phyloP scores from a whole-genome alignment of 2,797 vertebrate species.

The Sebastes trivittatus region DNA sequence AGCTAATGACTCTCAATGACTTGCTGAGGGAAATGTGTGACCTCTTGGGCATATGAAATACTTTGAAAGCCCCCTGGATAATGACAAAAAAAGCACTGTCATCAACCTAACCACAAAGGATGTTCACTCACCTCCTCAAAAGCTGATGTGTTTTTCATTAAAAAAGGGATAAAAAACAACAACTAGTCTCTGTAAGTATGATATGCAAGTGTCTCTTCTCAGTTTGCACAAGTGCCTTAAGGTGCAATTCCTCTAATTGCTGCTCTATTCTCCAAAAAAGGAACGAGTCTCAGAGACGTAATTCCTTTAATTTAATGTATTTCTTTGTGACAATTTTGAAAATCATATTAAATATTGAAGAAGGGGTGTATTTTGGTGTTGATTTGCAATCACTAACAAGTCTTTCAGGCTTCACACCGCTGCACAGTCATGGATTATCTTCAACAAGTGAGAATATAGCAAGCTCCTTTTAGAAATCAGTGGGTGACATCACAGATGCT shows the following conservation, averaged over 20 bases:
- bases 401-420: neutral
- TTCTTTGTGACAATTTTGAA: neutral
- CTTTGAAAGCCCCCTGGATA: neutral
- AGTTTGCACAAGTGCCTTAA: neutral
- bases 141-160: neutral
- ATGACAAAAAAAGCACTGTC: neutral
- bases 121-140: neutral
- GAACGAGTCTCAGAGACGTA: neutral
- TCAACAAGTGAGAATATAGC: neutral
- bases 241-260: neutral
- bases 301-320: neutral
- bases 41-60: neutral
- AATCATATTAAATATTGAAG: neutral
- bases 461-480: neutral
- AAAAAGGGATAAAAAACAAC: neutral
- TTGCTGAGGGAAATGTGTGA: neutral
- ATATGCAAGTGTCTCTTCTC: neutral
- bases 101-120: neutral
- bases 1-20: neutral
- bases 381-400: neutral
- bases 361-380: neutral
- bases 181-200: neutral
- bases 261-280: neutral
- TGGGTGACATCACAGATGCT: neutral
- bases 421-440: conserved; percentile 3